Evolutionary conservation across 2,797 vertebrate species (phyloP).

Genomic region (Cuculus canorus): DNA sequence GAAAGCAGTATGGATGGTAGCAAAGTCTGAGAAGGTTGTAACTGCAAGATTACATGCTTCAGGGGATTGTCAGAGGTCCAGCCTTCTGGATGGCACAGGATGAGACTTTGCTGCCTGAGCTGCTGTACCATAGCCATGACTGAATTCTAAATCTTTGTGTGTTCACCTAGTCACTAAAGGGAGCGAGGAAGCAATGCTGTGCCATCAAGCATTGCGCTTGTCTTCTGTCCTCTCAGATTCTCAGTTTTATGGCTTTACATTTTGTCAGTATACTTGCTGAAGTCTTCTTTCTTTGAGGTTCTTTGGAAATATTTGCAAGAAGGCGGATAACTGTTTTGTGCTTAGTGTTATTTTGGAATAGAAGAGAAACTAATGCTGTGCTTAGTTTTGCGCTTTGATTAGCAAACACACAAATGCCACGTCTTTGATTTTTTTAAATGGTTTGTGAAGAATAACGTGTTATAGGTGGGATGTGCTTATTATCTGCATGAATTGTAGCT

Average conservation of each 20-base stretch:
- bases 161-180: neutral
- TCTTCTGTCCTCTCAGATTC: neutral
- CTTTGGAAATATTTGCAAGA: neutral
- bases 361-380: neutral
- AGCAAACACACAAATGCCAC: neutral
- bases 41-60: neutral
- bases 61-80: neutral
- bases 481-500: neutral
- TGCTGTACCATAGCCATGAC: neutral
- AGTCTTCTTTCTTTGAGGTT: neutral
- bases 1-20: neutral
- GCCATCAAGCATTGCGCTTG: neutral
- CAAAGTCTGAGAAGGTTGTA: neutral
- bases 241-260: neutral
- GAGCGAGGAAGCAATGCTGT: neutral
- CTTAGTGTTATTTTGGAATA: neutral
- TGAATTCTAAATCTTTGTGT: neutral
- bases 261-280: neutral
- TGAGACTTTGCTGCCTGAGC: neutral
- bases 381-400: neutral
- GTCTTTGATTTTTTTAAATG: neutral
- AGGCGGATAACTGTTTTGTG: neutral
- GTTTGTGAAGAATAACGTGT: neutral
- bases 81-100: neutral
- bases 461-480: accelerated